These are phyloP conservation scores for Neoitamus cyanurus DNA, from an alignment of 2,888 invertebrate genomes.

Conservation along the genomic window DNA sequence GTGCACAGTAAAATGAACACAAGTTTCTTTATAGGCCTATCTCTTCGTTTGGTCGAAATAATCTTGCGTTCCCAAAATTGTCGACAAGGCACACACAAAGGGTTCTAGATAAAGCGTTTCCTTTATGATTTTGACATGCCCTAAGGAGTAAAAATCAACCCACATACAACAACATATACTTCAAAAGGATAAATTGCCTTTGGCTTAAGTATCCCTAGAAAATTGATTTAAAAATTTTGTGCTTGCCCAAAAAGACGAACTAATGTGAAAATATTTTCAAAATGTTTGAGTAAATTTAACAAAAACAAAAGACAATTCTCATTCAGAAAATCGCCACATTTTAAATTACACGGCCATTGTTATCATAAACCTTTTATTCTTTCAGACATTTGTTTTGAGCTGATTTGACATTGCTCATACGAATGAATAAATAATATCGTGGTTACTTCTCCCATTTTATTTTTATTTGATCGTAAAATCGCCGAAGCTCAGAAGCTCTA, in stretches of 20 bases:
- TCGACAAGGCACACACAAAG: background rate
- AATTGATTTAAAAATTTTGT: background rate
- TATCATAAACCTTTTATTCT: too few relatives aligned
- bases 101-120: background rate
- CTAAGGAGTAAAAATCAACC: background rate
- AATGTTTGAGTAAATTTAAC: too few relatives aligned
- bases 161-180: background rate
- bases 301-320: too few relatives aligned
- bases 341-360: too few relatives aligned
- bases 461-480: too few relatives aligned
- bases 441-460: too few relatives aligned
- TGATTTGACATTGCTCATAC: too few relatives aligned
- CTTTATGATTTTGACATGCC: background rate
- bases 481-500: too few relatives aligned
- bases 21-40: background rate
- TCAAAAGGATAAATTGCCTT: background rate
- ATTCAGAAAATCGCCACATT: too few relatives aligned
- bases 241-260: background rate
- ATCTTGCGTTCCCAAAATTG: background rate
- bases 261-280: background rate
- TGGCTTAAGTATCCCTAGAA: background rate
- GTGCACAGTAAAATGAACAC: background rate
- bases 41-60: background rate
- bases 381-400: too few relatives aligned
- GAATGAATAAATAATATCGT: too few relatives aligned